Evolutionary conservation across 2,113 vertebrate species (phyloP), one percentile per base, ranked within the genome.

Genomic region (Ctenomys sociabilis): DNA sequence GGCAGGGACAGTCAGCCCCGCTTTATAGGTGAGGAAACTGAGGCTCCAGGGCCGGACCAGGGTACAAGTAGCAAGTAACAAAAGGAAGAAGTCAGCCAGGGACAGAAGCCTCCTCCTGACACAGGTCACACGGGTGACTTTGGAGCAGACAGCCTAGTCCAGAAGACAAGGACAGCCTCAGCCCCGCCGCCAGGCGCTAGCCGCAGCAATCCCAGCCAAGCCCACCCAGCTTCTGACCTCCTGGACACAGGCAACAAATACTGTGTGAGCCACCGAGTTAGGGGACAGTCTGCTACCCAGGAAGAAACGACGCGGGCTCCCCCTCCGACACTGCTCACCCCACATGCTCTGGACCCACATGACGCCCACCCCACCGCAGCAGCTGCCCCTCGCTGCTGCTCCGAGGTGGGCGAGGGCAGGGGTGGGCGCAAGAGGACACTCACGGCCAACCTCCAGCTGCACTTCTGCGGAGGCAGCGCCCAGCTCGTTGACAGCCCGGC

Each of bases 361-460:
- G 26, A 0, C 54, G 19, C 1, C 3, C 5, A 2, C 26, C 3
- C 78, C 35, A 11, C 24, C 0, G 52, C 0, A 22, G 32, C 7
- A 0, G 40, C 1, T 1, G 17, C 54, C 63, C 2, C 52, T 84
- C 92, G 63, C 64, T 37, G 63, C 64, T 37, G 28, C 28, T 45
- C 61, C 6, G 85, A 59, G 21, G 37, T 7, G 63, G 35, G 61
- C 4, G 12, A 2, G 17, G 22, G 37, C 26, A 17, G 35, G 17
- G 14, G 37, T 52, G 64, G 17, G 6, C 12, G 0, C 88, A 7
- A 1, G 35, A 0, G 9, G 0, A n/a, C 37, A 98, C 99, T 99
- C 97, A 99, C 99, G 95, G 82, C 99, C 99, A 85, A 99, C 98
- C 1, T 98, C 98, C 98, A 99, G 98, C 26, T 7, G 92, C 45